Base-by-base conservation (phyloP, 2,797 vertebrate species). In the Erethizon dorsatum region DNA sequence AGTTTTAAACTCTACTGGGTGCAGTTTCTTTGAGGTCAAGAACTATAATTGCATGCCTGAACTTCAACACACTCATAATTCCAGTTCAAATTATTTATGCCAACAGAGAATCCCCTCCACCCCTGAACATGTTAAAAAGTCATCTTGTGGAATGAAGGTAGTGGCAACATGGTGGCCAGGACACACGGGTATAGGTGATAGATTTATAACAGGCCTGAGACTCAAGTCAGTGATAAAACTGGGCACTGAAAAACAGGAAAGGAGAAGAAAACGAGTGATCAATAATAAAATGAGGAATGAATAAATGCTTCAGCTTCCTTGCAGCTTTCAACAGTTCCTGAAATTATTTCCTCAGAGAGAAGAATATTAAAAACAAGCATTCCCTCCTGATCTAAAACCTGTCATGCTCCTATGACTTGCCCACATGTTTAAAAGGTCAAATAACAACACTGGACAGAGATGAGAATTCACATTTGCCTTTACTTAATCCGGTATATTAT, bases 301-400 rank as follows among this genome's bases (percentile, higher is more conserved):
- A 73, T 59, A 57, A 28, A 65, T 56, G 2, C 77, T 71, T 73
- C 45, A 54, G 15, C 45, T 83, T 95, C 22, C 47, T 84, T 18
- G 22, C 1, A 84, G 28, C 41, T 71, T 92, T 88, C 37, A 65
- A 77, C 1, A 69, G 59, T 45, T 20, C 31, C 65, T 83, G 82
- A 11, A 93, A 93, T 83, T 82, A 78, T 82, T 88, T 90, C 61
- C 45, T 88, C 45, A 57, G 67, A 33, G 20, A 88, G 28, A 67
- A 65, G 11, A 75, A 73, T 78, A 67, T 45, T 94, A 45, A 80
- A 92, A 97, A 65, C 4, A 33, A n/a, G 41, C 17, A 52, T 83
- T 92, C 94, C 18, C 13, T 91, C 15, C 8, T 45, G 24, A 85
- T 82, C 5, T 73, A 56, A 52, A 87, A 15, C 83, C 20, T 86